Conservation (phyloP, 2,888 invertebrate genomes). For the Ophion obscuratus region DNA sequence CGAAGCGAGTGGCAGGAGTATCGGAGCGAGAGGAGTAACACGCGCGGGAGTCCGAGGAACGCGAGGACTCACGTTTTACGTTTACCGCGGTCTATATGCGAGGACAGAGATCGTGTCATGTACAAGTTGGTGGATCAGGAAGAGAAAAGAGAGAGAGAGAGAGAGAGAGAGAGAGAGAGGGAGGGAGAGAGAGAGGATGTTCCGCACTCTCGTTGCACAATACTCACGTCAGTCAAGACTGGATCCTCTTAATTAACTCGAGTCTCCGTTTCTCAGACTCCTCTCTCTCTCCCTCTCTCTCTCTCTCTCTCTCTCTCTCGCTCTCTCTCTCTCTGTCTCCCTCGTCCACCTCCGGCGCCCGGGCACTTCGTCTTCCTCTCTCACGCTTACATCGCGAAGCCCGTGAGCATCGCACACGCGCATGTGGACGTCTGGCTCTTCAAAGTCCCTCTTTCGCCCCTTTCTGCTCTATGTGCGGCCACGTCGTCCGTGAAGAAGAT, state of each 20-base stretch:
- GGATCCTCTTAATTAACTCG: conserved; percentile 82
- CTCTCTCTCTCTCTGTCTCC: neutral
- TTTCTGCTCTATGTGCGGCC: conserved; percentile 62
- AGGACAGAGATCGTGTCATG: too few species aligned
- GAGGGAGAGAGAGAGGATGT: conserved; percentile 59
- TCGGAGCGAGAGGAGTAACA: conserved; percentile 22
- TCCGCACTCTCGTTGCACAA: conserved; percentile 74
- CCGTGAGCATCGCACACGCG: neutral
- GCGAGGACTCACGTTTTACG: neutral
- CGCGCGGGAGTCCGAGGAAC: conserved; percentile 24
- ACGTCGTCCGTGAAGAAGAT: conserved; percentile 54
- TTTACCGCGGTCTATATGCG: too few species aligned
- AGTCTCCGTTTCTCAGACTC: conserved; percentile 66
- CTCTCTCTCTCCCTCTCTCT: conserved; percentile 1
- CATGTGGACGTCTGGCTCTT: neutral
- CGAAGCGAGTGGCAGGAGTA: conserved; percentile 1
- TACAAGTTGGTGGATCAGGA: conserved; percentile 27
- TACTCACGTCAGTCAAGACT: conserved; percentile 80
- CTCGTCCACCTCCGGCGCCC: conserved; percentile 48
- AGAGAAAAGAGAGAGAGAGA: conserved; percentile 21
- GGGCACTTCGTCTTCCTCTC: conserved; percentile 69
- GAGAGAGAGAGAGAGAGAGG: conserved; percentile 27
- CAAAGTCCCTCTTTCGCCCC: conserved; percentile 50
- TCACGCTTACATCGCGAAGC: conserved; percentile 24
- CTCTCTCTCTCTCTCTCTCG: conserved; percentile 19